These are phyloP conservation scores for Rambutsinella grinnellia DNA, from an alignment of 2,888 invertebrate species.

Conservation along the genomic window DNA sequence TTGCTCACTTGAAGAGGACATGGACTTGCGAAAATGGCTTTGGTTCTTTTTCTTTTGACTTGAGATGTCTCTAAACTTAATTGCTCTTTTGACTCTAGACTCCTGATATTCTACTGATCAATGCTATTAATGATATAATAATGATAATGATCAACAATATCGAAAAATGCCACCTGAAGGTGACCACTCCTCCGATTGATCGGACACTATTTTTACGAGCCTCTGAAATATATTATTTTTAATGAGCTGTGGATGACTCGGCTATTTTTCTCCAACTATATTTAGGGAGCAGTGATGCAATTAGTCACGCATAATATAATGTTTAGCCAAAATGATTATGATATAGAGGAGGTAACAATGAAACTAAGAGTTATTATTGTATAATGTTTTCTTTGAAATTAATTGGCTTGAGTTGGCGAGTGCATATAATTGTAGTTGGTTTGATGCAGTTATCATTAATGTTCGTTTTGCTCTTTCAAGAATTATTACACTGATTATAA, in stretches of 20 bases:
- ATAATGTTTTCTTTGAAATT: neutral
- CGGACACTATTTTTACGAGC: too few species aligned
- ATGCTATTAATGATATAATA: too few species aligned
- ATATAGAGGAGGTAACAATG: constrained; percentile 6
- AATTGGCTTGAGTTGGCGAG: neutral
- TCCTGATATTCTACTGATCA: too few species aligned
- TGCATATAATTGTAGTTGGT: neutral
- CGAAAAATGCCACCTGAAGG: neutral
- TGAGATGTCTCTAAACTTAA: too few species aligned
- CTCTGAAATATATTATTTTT: constrained; percentile 8
- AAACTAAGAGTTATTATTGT: constrained; percentile 1
- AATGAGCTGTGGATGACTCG: constrained; percentile 48
- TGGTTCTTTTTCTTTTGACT: too few species aligned
- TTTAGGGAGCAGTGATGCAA: constrained; percentile 1
- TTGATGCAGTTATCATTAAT: neutral
- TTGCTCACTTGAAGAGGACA: too few species aligned
- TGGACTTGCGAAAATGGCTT: too few species aligned
- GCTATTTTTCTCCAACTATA: constrained; percentile 2
- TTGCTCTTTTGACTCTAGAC: too few species aligned
- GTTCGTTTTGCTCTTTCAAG: too few species aligned
- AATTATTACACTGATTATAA: neutral
- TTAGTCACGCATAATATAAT: neutral
- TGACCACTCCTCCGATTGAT: neutral
- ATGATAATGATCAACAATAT: too few species aligned
- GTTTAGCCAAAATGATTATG: neutral